Conservation (phyloP, 2,888 invertebrate genomes). For the Drosophila heteroneura region DNA sequence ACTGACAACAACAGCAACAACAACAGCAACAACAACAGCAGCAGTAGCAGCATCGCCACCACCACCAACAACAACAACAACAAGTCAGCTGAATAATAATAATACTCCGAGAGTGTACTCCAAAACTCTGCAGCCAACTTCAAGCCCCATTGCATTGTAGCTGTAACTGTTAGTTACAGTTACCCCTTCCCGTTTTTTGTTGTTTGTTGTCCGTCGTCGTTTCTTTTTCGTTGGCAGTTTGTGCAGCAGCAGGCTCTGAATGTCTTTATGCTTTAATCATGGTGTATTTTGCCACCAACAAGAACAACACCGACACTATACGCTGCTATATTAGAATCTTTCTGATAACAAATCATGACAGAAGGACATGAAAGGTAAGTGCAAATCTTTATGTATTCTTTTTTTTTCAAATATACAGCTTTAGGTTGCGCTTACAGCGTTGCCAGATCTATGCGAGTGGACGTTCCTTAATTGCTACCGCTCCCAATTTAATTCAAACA, state of each 20-base stretch:
- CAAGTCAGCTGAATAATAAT: conserved; percentile 25
- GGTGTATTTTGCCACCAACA: conserved; percentile 89
- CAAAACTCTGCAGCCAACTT: conserved; percentile 22
- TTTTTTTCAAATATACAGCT: not conserved
- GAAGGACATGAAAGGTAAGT: conserved; percentile 96
- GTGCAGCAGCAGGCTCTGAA: conserved; percentile 85
- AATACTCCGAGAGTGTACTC: conserved; percentile 9
- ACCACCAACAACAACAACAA: conserved; percentile 12
- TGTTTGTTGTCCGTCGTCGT: conserved; percentile 48
- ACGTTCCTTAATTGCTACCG: conserved; percentile 31
- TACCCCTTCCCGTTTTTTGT: conserved; percentile 15
- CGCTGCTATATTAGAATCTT: conserved; percentile 93
- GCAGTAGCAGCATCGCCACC: not conserved
- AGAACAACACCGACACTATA: conserved; percentile 86
- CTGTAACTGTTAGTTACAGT: conserved; percentile 27
- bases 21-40: conserved; percentile 18
- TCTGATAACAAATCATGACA: conserved; percentile 95
- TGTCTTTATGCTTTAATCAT: conserved; percentile 93
- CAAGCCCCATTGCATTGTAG: conserved; percentile 14
- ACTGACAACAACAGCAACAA: conserved; percentile 25
- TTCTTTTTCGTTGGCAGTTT: conserved; percentile 81
- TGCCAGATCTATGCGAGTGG: conserved; percentile 33
- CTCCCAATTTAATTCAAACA: conserved; percentile 44
- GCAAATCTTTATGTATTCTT: not conserved
- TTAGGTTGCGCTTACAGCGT: conserved; percentile 18